These are phyloP conservation scores for Ondatra zibethicus DNA, from an alignment of 2,113 vertebrate species.

Conservation along the genomic window DNA sequence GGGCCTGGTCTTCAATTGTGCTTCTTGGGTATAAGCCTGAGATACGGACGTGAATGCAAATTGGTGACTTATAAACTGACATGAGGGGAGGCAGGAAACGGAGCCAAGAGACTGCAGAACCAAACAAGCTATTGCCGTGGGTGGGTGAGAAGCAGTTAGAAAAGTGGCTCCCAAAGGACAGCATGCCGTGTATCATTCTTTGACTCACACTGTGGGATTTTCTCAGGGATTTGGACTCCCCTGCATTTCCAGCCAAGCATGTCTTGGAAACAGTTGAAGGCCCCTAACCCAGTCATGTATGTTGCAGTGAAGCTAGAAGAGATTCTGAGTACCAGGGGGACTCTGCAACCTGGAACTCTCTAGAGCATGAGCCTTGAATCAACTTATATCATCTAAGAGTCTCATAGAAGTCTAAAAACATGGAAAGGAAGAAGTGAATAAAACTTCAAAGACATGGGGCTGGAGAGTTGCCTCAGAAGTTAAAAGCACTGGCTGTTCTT, in stretches of 20 bases:
- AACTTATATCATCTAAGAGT: conserved; percentile 12
- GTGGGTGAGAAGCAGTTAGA: neutral
- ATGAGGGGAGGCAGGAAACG: conserved; percentile 25
- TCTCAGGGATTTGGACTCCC: neutral
- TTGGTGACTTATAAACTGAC: neutral
- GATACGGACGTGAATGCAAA: conserved; percentile 13
- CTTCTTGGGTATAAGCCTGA: neutral
- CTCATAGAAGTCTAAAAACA: neutral
- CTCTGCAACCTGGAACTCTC: conserved; percentile 26
- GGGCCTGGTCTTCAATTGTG: neutral
- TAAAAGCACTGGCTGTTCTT: neutral
- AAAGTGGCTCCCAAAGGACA: conserved; percentile 4
- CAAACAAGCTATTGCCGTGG: neutral
- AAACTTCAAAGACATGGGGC: neutral
- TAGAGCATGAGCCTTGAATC: neutral
- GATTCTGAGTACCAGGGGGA: neutral
- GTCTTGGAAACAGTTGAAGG: conserved; percentile 12
- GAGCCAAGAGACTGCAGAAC: neutral
- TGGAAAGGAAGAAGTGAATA: conserved; percentile 7
- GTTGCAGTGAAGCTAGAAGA: conserved; percentile 5
- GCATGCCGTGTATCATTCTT: neutral
- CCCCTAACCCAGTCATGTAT: neutral
- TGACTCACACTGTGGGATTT: neutral
- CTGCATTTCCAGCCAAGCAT: conserved; percentile 44
- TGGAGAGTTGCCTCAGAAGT: neutral